A percentile compares a stretch with the other conserved stretches of the same genome.
Evolutionary conservation across 2,888 invertebrate species (phyloP).

Genomic region (Scaptomyza tumidula): DNA sequence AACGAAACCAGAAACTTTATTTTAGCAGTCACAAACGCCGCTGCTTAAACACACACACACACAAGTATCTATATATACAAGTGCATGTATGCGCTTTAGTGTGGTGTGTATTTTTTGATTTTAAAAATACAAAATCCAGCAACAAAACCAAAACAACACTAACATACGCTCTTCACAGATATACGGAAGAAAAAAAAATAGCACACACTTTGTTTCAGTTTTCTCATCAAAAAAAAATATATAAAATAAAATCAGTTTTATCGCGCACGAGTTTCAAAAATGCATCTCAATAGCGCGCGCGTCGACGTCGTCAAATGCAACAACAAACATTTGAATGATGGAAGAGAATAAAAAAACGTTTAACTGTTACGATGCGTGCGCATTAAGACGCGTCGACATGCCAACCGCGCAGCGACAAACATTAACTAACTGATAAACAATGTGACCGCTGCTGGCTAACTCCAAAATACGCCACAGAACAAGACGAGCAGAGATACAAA

Average conservation of each 20-base stretch:
- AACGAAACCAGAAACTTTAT: constrained; percentile 67
- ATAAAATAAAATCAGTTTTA: not conserved
- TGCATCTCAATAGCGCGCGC: constrained; percentile 42
- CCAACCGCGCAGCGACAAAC: constrained; percentile 56
- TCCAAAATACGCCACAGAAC: constrained; percentile 8
- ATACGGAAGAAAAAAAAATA: constrained; percentile 21
- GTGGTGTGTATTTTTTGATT: constrained; percentile 42
- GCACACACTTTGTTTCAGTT: constrained; percentile 15
- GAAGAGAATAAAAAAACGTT: constrained; percentile 21
- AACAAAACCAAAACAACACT: constrained; percentile 21
- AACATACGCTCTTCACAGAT: constrained; percentile 5
- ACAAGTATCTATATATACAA: constrained; percentile 12
- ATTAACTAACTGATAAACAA: constrained; percentile 40
- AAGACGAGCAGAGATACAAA: not conserved
- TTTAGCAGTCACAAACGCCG: constrained; percentile 48
- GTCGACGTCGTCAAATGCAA: constrained; percentile 38
- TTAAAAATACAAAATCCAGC: constrained; percentile 42
- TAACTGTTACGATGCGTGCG: constrained; percentile 43
- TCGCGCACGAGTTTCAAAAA: constrained; percentile 35
- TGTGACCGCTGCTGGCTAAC: constrained; percentile 30
- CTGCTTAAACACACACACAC: constrained; percentile 31
- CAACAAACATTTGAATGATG: constrained; percentile 32
- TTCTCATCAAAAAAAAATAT: constrained; percentile 9
- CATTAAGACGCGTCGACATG: constrained; percentile 39
- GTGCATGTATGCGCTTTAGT: constrained; percentile 34